Percentiles rank a stretch among this genome's conserved stretches.
These are phyloP conservation scores for Agrochola lota DNA, from an alignment of 2,888 invertebrate species.

Conservation along the genomic window DNA sequence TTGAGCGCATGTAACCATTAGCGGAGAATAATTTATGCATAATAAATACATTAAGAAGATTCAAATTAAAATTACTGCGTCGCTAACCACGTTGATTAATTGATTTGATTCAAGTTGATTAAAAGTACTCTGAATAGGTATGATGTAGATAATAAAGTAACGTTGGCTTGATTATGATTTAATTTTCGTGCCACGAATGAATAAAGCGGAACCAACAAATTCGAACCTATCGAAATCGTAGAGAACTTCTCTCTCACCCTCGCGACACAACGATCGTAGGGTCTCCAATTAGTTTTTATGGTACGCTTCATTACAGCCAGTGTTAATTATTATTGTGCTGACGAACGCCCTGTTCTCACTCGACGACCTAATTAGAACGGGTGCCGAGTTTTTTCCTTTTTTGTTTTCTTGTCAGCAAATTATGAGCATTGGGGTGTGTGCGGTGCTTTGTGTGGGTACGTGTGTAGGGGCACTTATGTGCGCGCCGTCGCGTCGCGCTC, in stretches of 20 bases:
- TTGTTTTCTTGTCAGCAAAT: conserved; percentile 86
- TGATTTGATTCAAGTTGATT: conserved; percentile 49
- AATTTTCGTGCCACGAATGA: conserved; percentile 51
- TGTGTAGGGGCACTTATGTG: conserved; percentile 74
- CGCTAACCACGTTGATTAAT: conserved; percentile 34
- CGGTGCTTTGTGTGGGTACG: conserved; percentile 75
- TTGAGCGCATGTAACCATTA: conserved; percentile 32
- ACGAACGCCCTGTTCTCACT: conserved; percentile 88
- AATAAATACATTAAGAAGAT: conserved; percentile 46
- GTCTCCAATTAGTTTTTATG: conserved; percentile 90
- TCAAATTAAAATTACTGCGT: conserved; percentile 42
- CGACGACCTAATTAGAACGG: conserved; percentile 89
- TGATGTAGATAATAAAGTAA: conserved; percentile 33
- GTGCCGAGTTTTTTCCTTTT: conserved; percentile 81
- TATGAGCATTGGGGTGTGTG: conserved; percentile 84
- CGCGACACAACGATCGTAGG: conserved; percentile 81
- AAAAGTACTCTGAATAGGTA: conserved; percentile 29
- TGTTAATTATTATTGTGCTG: conserved; percentile 90
- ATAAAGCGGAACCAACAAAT: conserved; percentile 64
- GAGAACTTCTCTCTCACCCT: conserved; percentile 74
- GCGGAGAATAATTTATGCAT: conserved; percentile 42
- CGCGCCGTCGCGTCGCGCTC: conserved; percentile 68
- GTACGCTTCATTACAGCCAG: conserved; percentile 89
- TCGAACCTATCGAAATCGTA: conserved; percentile 76
- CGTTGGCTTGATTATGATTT: conserved; percentile 52